phyloP scores from a whole-genome alignment of 1,140 invertebrate species.

The Ips typographus region DNA sequence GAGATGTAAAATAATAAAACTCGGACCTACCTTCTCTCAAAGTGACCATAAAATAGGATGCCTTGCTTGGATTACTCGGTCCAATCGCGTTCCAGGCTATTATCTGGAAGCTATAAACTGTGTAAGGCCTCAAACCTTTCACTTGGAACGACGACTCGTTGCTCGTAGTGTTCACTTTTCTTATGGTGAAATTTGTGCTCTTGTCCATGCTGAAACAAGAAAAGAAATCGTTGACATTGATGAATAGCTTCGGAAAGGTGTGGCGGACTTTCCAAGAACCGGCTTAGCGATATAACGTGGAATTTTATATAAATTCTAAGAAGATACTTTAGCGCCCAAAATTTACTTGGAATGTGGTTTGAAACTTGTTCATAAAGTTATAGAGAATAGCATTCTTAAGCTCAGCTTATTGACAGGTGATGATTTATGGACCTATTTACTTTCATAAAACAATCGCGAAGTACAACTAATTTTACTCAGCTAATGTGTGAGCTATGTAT shows the following conservation, averaged over 20 bases:
- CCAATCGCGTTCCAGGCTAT: conserved; percentile 72
- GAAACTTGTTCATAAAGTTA: conserved; percentile 11
- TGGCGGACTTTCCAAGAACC: conserved; percentile 14
- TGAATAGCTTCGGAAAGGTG: conserved; percentile 17
- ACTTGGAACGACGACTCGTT: conserved; percentile 69
- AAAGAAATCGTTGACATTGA: conserved; percentile 34
- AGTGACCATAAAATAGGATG: conserved; percentile 76
- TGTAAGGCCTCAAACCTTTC: conserved; percentile 67
- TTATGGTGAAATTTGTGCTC: conserved; percentile 65
- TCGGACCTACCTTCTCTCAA: conserved; percentile 66
- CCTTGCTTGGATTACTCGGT: conserved; percentile 66
- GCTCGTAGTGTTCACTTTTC: conserved; percentile 61
- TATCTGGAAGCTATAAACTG: conserved; percentile 75
- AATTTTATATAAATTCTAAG: conserved; percentile 23
- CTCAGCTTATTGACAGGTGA: neutral
- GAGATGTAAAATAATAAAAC: neutral
- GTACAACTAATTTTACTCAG: neutral
- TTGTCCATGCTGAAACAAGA: conserved; percentile 64
- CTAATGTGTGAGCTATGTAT: too few relatives aligned
- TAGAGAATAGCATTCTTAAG: neutral
- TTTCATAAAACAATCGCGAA: neutral
- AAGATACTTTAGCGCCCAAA: conserved; percentile 11
- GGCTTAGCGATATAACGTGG: conserved; percentile 11
- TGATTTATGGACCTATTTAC: neutral
- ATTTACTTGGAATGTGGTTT: conserved; percentile 7